Evolutionary conservation across 1,140 invertebrate genomes (phyloP).

Genomic region (Pachypeltis micranthus): DNA sequence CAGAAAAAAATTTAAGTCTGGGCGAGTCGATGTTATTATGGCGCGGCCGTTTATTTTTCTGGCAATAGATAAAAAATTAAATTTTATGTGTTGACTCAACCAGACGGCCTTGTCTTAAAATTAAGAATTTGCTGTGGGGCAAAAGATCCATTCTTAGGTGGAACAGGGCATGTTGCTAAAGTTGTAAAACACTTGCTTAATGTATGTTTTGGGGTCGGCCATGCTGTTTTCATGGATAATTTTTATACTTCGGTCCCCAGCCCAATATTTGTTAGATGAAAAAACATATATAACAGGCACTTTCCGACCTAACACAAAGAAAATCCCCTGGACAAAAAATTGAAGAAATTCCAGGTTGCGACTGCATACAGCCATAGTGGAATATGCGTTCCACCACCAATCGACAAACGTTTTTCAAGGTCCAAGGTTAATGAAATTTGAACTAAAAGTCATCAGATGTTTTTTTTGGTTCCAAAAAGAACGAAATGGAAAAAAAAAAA

Average conservation of each 20-base stretch:
- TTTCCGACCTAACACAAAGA: conserved; percentile 4
- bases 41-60: conserved; percentile 32
- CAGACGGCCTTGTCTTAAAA: conserved; percentile 27
- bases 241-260: conserved; percentile 9
- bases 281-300: conserved; percentile 8
- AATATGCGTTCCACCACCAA: conserved; percentile 5
- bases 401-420: conserved; percentile 7
- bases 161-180: conserved; percentile 14
- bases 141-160: conserved; percentile 11
- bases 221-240: conserved; percentile 21
- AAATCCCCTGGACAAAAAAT: not conserved
- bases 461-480: conserved; percentile 4
- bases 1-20: conserved; percentile 29
- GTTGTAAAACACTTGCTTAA: conserved; percentile 20
- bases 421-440: conserved; percentile 8
- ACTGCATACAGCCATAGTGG: not conserved
- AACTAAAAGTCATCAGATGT: conserved; percentile 6
- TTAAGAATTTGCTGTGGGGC: conserved; percentile 29
- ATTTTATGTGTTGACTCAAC: conserved; percentile 31
- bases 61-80: conserved; percentile 37
- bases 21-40: conserved; percentile 35
- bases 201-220: conserved; percentile 21
- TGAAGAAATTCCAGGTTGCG: conserved; percentile 1
- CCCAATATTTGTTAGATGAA: not conserved
- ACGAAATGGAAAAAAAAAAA: conserved; percentile 4